Base-by-base conservation (phyloP, 2,797 vertebrate genomes). In the Semaprochilodus insignis region DNA sequence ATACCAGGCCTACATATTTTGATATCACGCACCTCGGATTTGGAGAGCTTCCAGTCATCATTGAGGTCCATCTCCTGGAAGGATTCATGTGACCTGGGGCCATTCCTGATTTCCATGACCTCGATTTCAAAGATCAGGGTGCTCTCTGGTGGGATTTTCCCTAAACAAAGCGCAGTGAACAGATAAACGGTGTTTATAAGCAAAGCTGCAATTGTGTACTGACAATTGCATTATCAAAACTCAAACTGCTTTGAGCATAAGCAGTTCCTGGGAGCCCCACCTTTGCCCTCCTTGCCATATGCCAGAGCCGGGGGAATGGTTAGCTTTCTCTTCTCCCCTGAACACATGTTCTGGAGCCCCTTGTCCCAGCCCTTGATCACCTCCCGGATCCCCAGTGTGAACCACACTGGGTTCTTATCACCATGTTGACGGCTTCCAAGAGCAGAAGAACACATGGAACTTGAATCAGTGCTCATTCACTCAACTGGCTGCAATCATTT, bases 51-150 rank as follows among this genome's bases (percentile, higher is more conserved):
- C 98, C 98, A 99, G 90, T 99, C 98, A 86, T 99, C 97, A 1
- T 99, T 97, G 75, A 99, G 96, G 89, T 99, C 98, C 98, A 99
- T 99, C 88, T 98, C 96, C 90, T 99, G 97, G 90, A 99, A 99
- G 4, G 98, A 97, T 77, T 99, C 97, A 1, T 99, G 97, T 23
- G 98, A 99, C 78, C 97, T 93, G 60, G 97, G 98, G 77, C 98
- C 98, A 90, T 97, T 99, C 91, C 94, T 92, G 83, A 99, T 99
- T 85, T 99, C 98, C 57, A 98, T 89, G 84, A 99, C 94, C 88
- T 98, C 97, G 66, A 99, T 94, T 74, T 97, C 95, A 94, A 99
- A 99, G 90, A 98, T 93, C n/a, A 99, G 19, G 0, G 96, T 96
- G 79, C 97, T 99, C 78, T 97, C 90, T 25, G 97, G 96, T 62